phyloP scores from a whole-genome alignment of 30 jellyfish, hydroid and myxozoan species.

The Aurelia sp. region DNA sequence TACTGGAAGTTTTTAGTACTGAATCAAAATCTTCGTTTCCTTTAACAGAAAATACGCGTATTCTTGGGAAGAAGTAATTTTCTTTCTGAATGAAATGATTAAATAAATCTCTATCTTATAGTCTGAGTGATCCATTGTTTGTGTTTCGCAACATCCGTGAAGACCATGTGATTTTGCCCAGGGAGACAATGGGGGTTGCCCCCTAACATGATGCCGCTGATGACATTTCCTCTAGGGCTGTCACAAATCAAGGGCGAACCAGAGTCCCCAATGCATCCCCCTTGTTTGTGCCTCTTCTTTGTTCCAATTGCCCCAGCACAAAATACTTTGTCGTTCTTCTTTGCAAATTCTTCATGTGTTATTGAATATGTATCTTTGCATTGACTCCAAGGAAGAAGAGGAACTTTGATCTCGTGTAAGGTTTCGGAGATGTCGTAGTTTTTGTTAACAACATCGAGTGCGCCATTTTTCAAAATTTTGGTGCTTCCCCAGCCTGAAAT shows the following conservation, averaged over 20 bases:
- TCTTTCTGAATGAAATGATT: too few relatives aligned
- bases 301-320: slow-evolving; percentile 50
- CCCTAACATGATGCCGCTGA: slow-evolving; percentile 46
- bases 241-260: slow-evolving; percentile 64
- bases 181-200: slow-evolving; percentile 62
- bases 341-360: slow-evolving; percentile 47
- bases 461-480: neutral
- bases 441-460: slow-evolving; percentile 13
- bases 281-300: neutral
- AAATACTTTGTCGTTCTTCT: slow-evolving; percentile 26
- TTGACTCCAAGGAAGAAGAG: slow-evolving; percentile 45
- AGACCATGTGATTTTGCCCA: slow-evolving; percentile 41
- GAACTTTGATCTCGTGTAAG: slow-evolving; percentile 51
- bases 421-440: slow-evolving; percentile 19
- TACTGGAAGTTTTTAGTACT: too few relatives aligned
- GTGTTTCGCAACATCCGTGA: slow-evolving; percentile 9
- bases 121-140: too few relatives aligned
- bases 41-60: too few relatives aligned
- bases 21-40: too few relatives aligned
- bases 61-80: too few relatives aligned
- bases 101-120: too few relatives aligned
- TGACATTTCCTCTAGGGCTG: slow-evolving; percentile 9
- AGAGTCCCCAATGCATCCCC: slow-evolving; percentile 75
- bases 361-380: slow-evolving; percentile 36
- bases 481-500: slow-evolving; percentile 71